Base-by-base conservation (phyloP, 2,888 invertebrate species). In the Agonum fuliginosum region DNA sequence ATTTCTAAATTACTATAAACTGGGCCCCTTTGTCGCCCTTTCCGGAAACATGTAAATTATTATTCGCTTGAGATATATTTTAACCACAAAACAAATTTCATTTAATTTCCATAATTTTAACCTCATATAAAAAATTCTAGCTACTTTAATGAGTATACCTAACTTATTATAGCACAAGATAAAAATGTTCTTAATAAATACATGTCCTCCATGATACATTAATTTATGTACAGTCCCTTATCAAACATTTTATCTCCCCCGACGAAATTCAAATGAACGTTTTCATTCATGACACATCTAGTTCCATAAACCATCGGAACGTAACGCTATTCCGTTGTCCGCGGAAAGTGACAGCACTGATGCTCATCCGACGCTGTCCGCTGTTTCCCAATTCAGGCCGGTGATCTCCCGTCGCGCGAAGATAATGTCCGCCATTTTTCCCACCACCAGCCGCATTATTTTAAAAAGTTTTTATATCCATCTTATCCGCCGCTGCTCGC, bases 401-500 rank as follows among this genome's bases (percentile, higher is more conserved):
- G 67, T 67, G 67, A 67, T 86, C 85, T 85, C 84, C 85, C 82
- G 83, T 81, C 83, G 85, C 83, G 85, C 84, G 83, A 82, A 85
- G 85, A 86, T 85, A 86, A 86, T 85, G 85, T 84, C 83, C 81
- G 84, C 85, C 85, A 86, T 86, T 86, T 86, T 85, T 85, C 85
- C 83, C 82, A 84, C 85, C 86, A 85, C 85, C 85, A 83, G 83
- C 82, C 83, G 86, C 85, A 86, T 86, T 86, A 86, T 86, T 86
- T 86, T 86, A 85, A 86, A 86, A 86, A 86, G 82, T 85, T 86
- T 86, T 86, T 86, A 85, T 86, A 85, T 85, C 85, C 83, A 76
- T 76, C 75, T 76, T 73, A 54, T 62, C 51, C 75, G 27, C 34
- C 58, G 43, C 54, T 22, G 58, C 24, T 37, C 30, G 65, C 20